These are phyloP conservation scores for Seriola dumerili DNA, from an alignment of 2,113 vertebrate species.

Conservation along the genomic window DNA sequence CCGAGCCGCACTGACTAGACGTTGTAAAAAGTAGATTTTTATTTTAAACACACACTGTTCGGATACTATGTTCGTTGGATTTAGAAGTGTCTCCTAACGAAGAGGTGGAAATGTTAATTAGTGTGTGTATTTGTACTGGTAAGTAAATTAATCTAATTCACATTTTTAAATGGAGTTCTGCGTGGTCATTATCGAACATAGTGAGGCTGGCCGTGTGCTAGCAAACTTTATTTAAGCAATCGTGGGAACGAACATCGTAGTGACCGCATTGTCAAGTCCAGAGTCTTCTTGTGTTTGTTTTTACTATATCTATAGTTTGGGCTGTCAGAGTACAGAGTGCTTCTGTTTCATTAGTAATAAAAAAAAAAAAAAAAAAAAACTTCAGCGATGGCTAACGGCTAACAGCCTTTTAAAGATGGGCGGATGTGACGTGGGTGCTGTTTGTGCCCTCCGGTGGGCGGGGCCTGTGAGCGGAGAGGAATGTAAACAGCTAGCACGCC, in stretches of 20 bases:
- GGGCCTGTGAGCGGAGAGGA: conserved; percentile 9
- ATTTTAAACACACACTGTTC: neutral
- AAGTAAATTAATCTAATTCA: neutral
- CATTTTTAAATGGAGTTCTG: neutral
- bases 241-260: neutral
- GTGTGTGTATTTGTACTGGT: too few relatives aligned
- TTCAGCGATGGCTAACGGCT: neutral
- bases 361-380: too few relatives aligned
- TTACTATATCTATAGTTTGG: rapidly evolving
- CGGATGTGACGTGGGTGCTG: conserved; percentile 23
- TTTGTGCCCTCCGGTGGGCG: conserved; percentile 24
- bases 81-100: neutral
- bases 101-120: too few relatives aligned
- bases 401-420: neutral
- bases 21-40: neutral
- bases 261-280: neutral
- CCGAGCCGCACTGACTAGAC: neutral
- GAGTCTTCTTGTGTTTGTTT: neutral
- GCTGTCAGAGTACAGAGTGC: rapidly evolving
- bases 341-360: too few relatives aligned
- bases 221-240: neutral
- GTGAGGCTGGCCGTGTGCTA: neutral
- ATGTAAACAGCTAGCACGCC: conserved; percentile 72
- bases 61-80: neutral
- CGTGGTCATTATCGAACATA: neutral